Evolutionary conservation across 1,140 invertebrate species (phyloP), one percentile per base, ranked within the genome.

Genomic region (Holotrichia oblita): DNA sequence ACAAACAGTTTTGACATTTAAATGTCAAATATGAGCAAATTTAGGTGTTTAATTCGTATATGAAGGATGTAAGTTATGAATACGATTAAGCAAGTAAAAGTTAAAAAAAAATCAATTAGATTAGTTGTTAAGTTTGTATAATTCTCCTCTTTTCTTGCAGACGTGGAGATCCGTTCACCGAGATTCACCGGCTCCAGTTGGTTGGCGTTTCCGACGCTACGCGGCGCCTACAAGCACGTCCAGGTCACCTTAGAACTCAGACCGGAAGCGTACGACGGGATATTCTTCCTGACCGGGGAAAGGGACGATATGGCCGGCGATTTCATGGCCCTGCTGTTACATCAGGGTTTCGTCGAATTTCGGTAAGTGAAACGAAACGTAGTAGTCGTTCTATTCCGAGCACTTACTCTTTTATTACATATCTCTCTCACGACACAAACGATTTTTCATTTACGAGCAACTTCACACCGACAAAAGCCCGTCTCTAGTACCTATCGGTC

Each of bases 301-400:
- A 90, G 95, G 41, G 94, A 96, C 81, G 94, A 97, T 88, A 92
- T 97, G 69, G 93, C 94, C 4, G 96, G 96, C 2, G 97, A 98
- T 88, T 98, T 98, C 87, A 94, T 98, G 88, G 94, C 96, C 0
- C 88, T 98, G 27, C 88, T 97, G 76, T 87, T 98, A 14, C 92
- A 95, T 83, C 93, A 96, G 84, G 96, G 96, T 74, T 96, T 94
- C 85, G 91, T 98, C 20, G 96, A 98, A 88, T 95, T 98, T 86
- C 95, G 97, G 96, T 97, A 89, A 90, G 87, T 27, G 3, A 34
- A 27, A 27, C 24, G 6, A 34, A 34, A 34, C 27, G 27, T 34
- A n/a, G n/a, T n/a, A n/a, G 1, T 34, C 27, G 27, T 2, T 34
- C 27, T n/a, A n/a, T n/a, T 34, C 27, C 27, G 27, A 34, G 27